A percentile compares a stretch with the other conserved stretches of the same genome.
Evolutionary conservation across 2,113 vertebrate genomes (phyloP).

Genomic region (Puntigrus tetrazona): DNA sequence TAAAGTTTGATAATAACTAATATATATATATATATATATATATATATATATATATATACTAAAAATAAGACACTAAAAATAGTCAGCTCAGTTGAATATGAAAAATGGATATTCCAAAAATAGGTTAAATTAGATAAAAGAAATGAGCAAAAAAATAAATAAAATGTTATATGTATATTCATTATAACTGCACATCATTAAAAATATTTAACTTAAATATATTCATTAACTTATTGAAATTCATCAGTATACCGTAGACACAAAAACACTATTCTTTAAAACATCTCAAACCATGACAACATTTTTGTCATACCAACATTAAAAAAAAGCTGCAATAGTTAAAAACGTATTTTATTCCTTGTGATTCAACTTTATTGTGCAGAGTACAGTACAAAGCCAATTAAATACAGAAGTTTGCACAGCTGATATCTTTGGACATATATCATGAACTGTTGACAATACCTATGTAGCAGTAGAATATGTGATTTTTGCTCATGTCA

Average conservation of each 20-base stretch:
- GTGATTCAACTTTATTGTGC: neutral
- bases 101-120: neutral
- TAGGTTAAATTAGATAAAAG: neutral
- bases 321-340: neutral
- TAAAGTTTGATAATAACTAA: too few species aligned
- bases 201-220: neutral
- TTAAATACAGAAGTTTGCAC: neutral
- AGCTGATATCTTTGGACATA: neutral
- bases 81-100: neutral
- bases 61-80: neutral
- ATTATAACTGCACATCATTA: neutral
- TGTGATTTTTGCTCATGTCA: slow-evolving; percentile 21
- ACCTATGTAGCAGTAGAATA: neutral
- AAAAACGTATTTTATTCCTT: neutral
- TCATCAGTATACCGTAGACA: neutral
- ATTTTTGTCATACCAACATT: neutral
- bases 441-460: neutral
- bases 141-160: too few species aligned
- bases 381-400: neutral
- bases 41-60: too few species aligned
- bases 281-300: neutral
- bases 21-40: too few species aligned
- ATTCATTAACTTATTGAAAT: neutral
- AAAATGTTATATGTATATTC: too few species aligned
- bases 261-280: neutral